Evolutionary conservation across 1,140 invertebrate genomes (phyloP).

Genomic region (Trialeurodes vaporariorum): DNA sequence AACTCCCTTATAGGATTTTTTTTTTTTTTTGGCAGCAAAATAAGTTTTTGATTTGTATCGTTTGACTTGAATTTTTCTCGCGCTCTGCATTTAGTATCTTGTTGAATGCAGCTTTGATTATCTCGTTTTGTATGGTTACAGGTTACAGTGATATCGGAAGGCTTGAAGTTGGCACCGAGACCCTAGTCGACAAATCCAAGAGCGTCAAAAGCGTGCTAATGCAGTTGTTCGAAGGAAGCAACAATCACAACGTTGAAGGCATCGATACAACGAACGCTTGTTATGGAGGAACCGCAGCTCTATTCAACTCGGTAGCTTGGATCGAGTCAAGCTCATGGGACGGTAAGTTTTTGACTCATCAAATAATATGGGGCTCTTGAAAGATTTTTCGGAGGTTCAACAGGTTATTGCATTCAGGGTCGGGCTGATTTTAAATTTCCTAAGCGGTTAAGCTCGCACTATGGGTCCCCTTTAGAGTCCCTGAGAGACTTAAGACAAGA

Average conservation of each 20-base stretch:
- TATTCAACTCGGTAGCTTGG: conserved; percentile 94
- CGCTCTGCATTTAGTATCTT: not conserved
- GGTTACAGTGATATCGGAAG: conserved; percentile 70
- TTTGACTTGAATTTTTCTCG: not conserved
- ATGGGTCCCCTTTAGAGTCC: no score
- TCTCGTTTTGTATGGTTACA: conserved; percentile 28
- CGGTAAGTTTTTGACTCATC: conserved; percentile 33
- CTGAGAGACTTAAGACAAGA: no score
- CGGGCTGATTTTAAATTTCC: no score
- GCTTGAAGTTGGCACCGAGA: conserved; percentile 95
- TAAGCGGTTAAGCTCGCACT: no score
- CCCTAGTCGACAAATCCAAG: conserved; percentile 96
- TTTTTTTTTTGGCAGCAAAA: no score
- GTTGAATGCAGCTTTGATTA: not conserved
- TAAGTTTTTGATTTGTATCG: not conserved
- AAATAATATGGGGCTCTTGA: no score
- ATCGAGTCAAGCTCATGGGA: conserved; percentile 94
- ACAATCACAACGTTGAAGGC: conserved; percentile 87
- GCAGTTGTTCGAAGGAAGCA: conserved; percentile 77
- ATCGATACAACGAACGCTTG: conserved; percentile 96
- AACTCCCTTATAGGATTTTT: no score
- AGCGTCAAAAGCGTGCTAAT: conserved; percentile 95
- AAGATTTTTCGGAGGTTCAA: no score
- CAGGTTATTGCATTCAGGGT: no score
- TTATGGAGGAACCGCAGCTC: conserved; percentile 92